phyloP scores from a whole-genome alignment of 2,888 invertebrate species.

The Rhopalosiphum nymphaeae region DNA sequence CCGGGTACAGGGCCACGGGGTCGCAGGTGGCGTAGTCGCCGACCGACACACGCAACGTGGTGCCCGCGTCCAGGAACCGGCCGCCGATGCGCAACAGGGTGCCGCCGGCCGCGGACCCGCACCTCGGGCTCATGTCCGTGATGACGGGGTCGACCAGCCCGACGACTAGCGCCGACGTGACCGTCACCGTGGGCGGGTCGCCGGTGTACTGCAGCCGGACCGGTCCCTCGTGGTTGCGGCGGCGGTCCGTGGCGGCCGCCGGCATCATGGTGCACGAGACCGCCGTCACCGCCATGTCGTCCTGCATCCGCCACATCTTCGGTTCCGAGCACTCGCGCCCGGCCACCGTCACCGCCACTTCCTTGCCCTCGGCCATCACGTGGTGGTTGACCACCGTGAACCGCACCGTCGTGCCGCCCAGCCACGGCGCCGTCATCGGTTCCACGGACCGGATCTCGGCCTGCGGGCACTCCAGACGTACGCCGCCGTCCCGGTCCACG shows the following conservation, averaged over 20 bases:
- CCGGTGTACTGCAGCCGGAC: neutral
- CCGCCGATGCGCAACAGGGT: neutral
- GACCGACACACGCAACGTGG: neutral
- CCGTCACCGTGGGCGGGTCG: neutral
- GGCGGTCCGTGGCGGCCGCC: neutral
- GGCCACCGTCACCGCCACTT: constrained; percentile 15
- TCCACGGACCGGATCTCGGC: neutral
- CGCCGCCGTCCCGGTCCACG: neutral
- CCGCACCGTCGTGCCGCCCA: neutral
- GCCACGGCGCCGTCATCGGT: neutral
- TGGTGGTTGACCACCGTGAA: neutral
- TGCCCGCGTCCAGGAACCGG: constrained; percentile 2
- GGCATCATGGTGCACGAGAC: neutral
- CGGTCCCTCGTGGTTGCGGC: neutral
- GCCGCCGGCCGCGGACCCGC: constrained; percentile 18
- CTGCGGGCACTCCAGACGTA: neutral
- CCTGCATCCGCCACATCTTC: neutral
- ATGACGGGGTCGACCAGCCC: neutral
- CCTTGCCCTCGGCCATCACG: neutral
- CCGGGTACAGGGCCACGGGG: neutral
- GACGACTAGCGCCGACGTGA: neutral
- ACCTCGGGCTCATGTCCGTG: neutral
- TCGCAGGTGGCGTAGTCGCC: neutral
- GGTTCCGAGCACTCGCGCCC: constrained; percentile 10
- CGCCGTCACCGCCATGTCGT: neutral